A percentile compares a stretch with the other conserved stretches of the same genome.
These are phyloP conservation scores for Pantelozetes paolii DNA, from an alignment of 2,888 invertebrate genomes.

Conservation along the genomic window DNA sequence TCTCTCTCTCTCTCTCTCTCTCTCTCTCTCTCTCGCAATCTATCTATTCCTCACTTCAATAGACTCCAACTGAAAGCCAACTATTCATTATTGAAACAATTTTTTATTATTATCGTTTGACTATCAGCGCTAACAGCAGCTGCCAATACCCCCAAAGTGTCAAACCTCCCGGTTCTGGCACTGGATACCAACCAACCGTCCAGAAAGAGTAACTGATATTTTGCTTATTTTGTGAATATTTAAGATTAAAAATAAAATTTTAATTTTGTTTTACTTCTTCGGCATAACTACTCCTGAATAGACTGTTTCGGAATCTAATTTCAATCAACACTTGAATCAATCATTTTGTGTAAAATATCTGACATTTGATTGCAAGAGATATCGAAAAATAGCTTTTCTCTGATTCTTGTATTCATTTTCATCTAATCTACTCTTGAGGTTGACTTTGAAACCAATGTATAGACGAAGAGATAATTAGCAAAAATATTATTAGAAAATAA, in stretches of 20 bases:
- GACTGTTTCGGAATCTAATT: conserved; percentile 13
- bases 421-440: no score
- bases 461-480: no score
- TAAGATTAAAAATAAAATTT: neutral
- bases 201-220: neutral
- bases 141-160: neutral
- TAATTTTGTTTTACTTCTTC: neutral
- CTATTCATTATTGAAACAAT: neutral
- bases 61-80: neutral
- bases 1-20: neutral
- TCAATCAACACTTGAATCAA: conserved; percentile 24
- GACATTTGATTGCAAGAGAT: neutral
- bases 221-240: neutral
- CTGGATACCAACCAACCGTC: neutral
- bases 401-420: no score
- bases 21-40: neutral
- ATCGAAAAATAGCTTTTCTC: no score
- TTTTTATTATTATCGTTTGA: neutral
- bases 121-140: conserved; percentile 4
- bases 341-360: conserved; percentile 8
- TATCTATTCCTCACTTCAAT: neutral
- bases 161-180: conserved; percentile 14
- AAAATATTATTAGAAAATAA: no score
- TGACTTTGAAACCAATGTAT: no score
- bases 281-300: no score